These are phyloP conservation scores for Mohoua ochrocephala DNA, from an alignment of 2,113 vertebrate species.

Conservation along the genomic window DNA sequence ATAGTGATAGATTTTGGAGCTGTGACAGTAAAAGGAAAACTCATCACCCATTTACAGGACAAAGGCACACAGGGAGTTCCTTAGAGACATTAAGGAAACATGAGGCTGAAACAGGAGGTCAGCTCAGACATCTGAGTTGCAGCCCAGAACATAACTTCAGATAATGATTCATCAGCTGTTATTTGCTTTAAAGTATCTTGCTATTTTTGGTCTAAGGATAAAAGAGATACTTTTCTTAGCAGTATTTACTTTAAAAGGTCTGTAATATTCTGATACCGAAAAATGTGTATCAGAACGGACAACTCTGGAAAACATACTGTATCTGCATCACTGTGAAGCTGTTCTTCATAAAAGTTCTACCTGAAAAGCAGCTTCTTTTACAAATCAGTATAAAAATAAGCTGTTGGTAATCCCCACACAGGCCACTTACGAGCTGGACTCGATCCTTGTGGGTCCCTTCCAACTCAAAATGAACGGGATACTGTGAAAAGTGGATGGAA, in stretches of 20 bases:
- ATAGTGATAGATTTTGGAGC: not conserved
- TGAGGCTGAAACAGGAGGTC: not conserved
- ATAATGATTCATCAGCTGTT: not conserved
- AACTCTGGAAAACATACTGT: not conserved
- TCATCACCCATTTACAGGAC: not conserved
- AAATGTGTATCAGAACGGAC: not conserved
- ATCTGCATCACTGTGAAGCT: not conserved
- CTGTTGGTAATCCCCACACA: not conserved
- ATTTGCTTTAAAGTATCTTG: not conserved
- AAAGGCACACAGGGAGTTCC: not conserved
- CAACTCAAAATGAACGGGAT: not conserved
- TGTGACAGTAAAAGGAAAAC: not conserved
- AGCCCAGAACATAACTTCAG: not conserved
- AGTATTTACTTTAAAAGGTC: not conserved
- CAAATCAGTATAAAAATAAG: not conserved
- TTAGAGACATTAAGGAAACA: not conserved
- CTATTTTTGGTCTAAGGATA: not conserved
- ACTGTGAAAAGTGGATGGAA: not conserved
- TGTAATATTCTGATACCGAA: not conserved
- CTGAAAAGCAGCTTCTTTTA: not conserved
- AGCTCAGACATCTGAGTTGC: not conserved
- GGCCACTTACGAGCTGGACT: no score
- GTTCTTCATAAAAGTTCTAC: not conserved
- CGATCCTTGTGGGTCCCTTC: not conserved
- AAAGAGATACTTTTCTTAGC: not conserved